Conservation (phyloP, 2,888 invertebrate species). For the Hydropsyche betteni region DNA sequence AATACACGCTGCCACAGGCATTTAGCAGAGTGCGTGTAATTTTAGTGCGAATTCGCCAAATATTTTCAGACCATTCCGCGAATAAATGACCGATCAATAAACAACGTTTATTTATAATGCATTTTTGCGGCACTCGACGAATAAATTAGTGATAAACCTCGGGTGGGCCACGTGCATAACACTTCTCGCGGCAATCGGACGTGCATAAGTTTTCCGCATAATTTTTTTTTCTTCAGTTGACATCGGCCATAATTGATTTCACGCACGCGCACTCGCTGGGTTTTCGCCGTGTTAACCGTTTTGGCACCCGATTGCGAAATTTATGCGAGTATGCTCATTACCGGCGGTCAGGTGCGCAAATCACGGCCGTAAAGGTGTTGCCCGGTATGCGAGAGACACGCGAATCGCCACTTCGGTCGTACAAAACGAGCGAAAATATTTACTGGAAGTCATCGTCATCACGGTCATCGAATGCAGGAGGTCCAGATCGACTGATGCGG, state of each 20-base stretch:
- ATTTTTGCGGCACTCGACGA: background rate
- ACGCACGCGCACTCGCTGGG: background rate
- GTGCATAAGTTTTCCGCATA: background rate
- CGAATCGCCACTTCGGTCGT: background rate
- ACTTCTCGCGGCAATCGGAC: background rate
- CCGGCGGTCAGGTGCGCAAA: constrained; percentile 29
- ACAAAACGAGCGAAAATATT: constrained; percentile 12
- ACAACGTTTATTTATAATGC: constrained; percentile 23
- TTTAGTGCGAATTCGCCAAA: constrained; percentile 14
- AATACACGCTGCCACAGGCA: no score
- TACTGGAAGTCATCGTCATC: no score
- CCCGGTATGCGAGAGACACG: constrained; percentile 19
- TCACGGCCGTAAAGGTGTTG: constrained; percentile 23
- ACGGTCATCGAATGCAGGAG: no score
- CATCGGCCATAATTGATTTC: constrained; percentile 24
- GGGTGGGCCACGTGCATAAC: constrained; percentile 7
- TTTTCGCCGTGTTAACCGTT: constrained; percentile 29
- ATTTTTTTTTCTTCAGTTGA: background rate
- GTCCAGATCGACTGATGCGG: no score
- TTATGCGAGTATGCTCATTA: constrained; percentile 36
- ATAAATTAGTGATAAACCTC: constrained; percentile 26
- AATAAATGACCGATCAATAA: background rate
- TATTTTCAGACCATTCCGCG: background rate
- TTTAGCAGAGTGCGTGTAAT: background rate
- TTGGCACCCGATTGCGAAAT: constrained; percentile 32